phyloP scores from a whole-genome alignment of 2,888 invertebrate genomes.

The Liposcelis brunnea region DNA sequence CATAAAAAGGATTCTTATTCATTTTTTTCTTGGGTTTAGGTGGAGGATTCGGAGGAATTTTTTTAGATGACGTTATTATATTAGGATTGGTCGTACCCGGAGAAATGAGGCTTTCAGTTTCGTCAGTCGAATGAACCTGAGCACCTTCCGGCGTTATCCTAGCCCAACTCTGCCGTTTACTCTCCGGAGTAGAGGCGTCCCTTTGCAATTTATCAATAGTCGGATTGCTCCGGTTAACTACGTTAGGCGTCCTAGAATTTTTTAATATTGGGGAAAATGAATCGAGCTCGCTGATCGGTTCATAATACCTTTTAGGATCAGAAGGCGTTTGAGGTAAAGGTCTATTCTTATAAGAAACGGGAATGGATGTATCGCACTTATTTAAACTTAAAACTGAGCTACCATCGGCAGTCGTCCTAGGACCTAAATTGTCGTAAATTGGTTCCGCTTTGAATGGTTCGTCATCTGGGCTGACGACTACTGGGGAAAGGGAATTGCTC shows the following conservation, averaged over 20 bases:
- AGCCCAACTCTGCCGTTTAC: constrained; percentile 13
- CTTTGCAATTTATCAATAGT: constrained; percentile 11
- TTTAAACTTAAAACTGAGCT: constrained; percentile 62
- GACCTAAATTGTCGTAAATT: constrained; percentile 70
- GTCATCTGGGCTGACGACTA: constrained; percentile 33
- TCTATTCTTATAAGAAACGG: constrained; percentile 39
- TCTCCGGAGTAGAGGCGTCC: constrained; percentile 27
- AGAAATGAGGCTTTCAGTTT: background rate
- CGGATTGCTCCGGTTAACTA: constrained; percentile 20
- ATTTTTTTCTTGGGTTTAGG: constrained; percentile 64
- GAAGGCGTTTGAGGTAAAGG: constrained; percentile 46
- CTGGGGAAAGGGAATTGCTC: constrained; percentile 45
- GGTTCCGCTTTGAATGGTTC: constrained; percentile 39
- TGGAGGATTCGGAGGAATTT: constrained; percentile 68
- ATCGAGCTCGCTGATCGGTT: constrained; percentile 19
- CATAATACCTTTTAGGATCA: too few relatives aligned
- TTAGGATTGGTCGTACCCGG: constrained; percentile 2
- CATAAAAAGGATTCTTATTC: constrained; percentile 58
- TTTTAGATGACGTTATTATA: constrained; percentile 21
- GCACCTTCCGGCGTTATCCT: background rate
- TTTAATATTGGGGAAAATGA: constrained; percentile 16
- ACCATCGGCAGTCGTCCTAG: constrained; percentile 73
- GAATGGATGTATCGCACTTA: constrained; percentile 36
- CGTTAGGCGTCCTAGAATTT: constrained; percentile 20
- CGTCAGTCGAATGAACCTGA: constrained; percentile 6